These are phyloP conservation scores for Gari tellinella DNA, from an alignment of 2,888 invertebrate species.

Conservation along the genomic window DNA sequence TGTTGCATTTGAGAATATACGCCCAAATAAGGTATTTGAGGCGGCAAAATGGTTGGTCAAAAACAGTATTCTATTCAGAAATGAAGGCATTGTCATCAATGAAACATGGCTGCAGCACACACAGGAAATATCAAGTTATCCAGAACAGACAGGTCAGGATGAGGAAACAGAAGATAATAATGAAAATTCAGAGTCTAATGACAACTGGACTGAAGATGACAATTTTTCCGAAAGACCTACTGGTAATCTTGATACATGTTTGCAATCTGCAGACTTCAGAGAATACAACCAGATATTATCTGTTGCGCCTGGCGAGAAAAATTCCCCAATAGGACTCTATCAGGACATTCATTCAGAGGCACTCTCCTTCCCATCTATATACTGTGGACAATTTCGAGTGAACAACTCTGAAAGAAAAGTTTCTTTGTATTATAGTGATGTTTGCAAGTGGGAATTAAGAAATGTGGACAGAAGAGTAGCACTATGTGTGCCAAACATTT, in stretches of 20 bases:
- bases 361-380: constrained; percentile 34
- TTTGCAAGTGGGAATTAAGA: constrained; percentile 18
- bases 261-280: constrained; percentile 35
- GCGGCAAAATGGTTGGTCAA: constrained; percentile 53
- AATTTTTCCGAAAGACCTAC: constrained; percentile 11
- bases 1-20: constrained; percentile 48
- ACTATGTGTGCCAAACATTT: constrained; percentile 22
- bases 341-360: constrained; percentile 26
- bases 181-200: neutral
- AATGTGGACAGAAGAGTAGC: constrained; percentile 35
- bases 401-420: constrained; percentile 20
- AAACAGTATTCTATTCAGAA: constrained; percentile 39
- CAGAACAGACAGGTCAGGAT: too few relatives aligned
- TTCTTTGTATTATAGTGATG: constrained; percentile 29
- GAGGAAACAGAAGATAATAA: too few relatives aligned
- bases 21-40: constrained; percentile 44
- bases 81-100: constrained; percentile 42
- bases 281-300: constrained; percentile 36
- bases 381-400: constrained; percentile 30
- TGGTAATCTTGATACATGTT: constrained; percentile 25
- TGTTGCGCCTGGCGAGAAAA: constrained; percentile 36
- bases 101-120: constrained; percentile 21
- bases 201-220: constrained; percentile 28
- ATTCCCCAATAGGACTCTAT: constrained; percentile 10
- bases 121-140: too few relatives aligned